Conservation (phyloP, 1,140 invertebrate genomes). For the Ganaspis sp. region DNA sequence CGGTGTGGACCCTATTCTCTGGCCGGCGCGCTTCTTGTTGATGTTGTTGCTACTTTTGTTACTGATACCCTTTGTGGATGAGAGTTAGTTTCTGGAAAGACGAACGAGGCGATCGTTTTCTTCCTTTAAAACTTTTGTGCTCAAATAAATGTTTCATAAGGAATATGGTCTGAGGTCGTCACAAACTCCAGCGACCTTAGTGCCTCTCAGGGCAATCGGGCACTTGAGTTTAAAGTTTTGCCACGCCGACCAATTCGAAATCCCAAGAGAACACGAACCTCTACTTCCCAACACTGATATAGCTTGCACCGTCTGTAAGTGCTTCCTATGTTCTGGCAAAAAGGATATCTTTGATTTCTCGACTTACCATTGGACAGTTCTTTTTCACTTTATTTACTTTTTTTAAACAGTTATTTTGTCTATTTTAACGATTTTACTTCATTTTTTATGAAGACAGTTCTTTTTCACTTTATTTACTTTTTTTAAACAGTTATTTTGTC, state of each 20-base stretch:
- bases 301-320: slow-evolving; percentile 14
- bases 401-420: too few relatives aligned
- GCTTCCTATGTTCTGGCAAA: slow-evolving; percentile 43
- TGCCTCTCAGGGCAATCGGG: slow-evolving; percentile 45
- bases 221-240: slow-evolving; percentile 55
- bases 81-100: slow-evolving; percentile 48
- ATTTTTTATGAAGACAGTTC: too few relatives aligned
- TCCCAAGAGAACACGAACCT: slow-evolving; percentile 37
- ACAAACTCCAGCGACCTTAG: slow-evolving; percentile 47
- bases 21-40: slow-evolving; percentile 35
- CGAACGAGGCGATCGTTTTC: slow-evolving; percentile 59
- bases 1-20: slow-evolving; percentile 55
- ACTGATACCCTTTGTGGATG: slow-evolving; percentile 51
- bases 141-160: slow-evolving; percentile 66
- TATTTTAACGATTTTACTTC: too few relatives aligned
- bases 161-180: slow-evolving; percentile 51
- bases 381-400: neutral
- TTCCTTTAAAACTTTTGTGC: slow-evolving; percentile 59
- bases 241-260: slow-evolving; percentile 42
- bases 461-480: neutral
- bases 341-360: slow-evolving; percentile 20
- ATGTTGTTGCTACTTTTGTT: slow-evolving; percentile 35
- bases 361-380: neutral
- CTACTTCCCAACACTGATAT: slow-evolving; percentile 3
- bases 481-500: too few relatives aligned